A percentile compares a stretch with the other conserved stretches of the same genome.
Evolutionary conservation across 2,888 invertebrate genomes (phyloP).

Genomic region (Meloe dianella): DNA sequence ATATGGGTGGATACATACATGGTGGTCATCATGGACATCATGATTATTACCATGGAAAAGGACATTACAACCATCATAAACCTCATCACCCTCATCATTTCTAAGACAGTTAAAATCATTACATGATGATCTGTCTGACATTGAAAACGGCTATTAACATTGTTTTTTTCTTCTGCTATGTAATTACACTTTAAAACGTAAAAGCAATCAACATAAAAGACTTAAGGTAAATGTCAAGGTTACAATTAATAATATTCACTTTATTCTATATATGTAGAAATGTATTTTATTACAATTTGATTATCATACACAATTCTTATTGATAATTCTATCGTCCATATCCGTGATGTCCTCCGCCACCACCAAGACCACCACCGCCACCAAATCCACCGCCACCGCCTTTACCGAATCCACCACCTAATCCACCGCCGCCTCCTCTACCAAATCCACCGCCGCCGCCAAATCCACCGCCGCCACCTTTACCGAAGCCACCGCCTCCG

Average conservation of each 20-base stretch:
- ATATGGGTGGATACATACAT: too few relatives aligned
- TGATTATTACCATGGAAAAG: background rate
- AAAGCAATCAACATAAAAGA: background rate
- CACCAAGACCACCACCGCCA: background rate
- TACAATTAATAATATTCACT: background rate
- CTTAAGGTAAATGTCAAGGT: slow-evolving; percentile 2
- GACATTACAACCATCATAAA: background rate
- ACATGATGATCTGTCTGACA: background rate
- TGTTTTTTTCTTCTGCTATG: background rate
- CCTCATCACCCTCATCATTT: background rate
- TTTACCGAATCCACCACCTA: too few relatives aligned
- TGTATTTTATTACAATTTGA: too few relatives aligned
- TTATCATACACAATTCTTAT: too few relatives aligned
- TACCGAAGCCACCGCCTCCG: background rate
- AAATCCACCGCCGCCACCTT: background rate
- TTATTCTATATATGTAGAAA: too few relatives aligned
- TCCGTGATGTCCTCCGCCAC: background rate
- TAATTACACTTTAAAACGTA: background rate
- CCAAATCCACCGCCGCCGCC: background rate
- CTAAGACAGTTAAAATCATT: background rate
- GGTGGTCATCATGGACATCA: background rate
- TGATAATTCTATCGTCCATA: background rate
- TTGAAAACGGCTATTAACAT: background rate
- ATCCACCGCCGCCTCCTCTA: background rate
- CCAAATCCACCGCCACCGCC: background rate